Base-by-base conservation (phyloP, 2,888 invertebrate species). In the Platycnemis pennipes region DNA sequence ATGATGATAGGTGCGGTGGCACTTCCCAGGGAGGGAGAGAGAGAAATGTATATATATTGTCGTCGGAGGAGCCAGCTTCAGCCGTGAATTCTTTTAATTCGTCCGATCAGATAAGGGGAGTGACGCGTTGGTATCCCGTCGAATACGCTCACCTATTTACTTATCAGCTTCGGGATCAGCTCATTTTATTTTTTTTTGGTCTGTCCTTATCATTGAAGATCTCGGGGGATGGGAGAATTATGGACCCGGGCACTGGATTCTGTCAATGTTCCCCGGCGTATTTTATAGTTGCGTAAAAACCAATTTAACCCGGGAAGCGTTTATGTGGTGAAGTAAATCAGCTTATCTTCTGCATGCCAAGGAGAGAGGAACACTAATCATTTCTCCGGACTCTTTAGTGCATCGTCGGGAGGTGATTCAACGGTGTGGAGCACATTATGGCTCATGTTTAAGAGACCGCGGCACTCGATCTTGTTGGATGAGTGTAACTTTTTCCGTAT, bases 41-140 rank as follows among this genome's bases (percentile, higher is more conserved):
- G n/a, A n/a, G n/a, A n/a, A n/a, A 77, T 77, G 16, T 77, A 77
- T 77, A 13, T 37, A 26, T 63, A 26, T 26, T 26, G 77, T 77
- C 77, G 77, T 22, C n/a, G 77, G 31, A 77, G 77, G 31, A 77
- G 69, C 31, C 77, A 2, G 77, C 63, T 63, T 26, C 63, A 63
- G 77, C 77, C 77, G 77, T 77, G 77, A 77, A 77, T 77, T 77
- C 77, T 77, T 77, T 77, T 77, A 77, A 77, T 77, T 77, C 77
- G 77, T 77, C 37, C 31, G 31, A 77, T 77, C 77, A 77, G 77
- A 77, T 77, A 77, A 77, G 77, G 77, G 11, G 77, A 8, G 31
- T 13, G 77, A 77, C 77, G 77, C 77, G 77, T 31, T 37, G 77
- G 77, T 37, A 77, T 77, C 77, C 77, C 77, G 37, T 37, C 77